Conservation (phyloP, 2,113 vertebrate genomes). For the Gallinago jamesoni region DNA sequence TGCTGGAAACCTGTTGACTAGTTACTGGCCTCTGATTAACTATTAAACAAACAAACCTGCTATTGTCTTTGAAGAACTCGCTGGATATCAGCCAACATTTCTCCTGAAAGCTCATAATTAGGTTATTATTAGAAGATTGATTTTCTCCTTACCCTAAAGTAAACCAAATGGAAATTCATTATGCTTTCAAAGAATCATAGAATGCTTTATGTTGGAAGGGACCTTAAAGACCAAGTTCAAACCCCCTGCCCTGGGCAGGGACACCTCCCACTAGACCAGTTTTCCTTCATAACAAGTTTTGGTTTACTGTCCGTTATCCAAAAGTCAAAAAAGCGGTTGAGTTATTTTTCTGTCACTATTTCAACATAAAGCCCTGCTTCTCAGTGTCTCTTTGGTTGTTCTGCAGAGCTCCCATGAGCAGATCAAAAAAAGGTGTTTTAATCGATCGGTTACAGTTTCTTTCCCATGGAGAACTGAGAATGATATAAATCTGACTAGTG, state of each 20-base stretch:
- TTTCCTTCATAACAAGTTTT: not conserved
- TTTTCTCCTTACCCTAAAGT: not conserved
- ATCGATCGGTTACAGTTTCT: not conserved
- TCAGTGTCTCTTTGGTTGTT: not conserved
- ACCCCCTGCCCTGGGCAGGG: no score
- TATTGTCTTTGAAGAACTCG: not conserved
- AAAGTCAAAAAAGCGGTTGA: not conserved
- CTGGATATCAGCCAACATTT: not conserved
- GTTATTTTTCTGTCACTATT: not conserved
- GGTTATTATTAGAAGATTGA: not conserved
- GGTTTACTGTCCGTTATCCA: not conserved
- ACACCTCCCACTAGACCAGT: no score
- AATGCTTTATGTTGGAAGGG: no score
- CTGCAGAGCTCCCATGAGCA: not conserved
- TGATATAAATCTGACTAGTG: not conserved
- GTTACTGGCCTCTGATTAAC: not conserved
- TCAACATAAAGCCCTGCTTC: not conserved
- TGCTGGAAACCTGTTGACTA: not conserved
- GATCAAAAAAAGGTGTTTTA: not conserved
- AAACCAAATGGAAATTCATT: not conserved
- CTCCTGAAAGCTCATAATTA: not conserved
- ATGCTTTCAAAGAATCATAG: not conserved
- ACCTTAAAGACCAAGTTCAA: no score
- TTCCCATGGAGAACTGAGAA: not conserved
- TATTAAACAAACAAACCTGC: rapidly evolving